Evolutionary conservation across 2,113 vertebrate species (phyloP).

Genomic region (Pluvialis apricaria): DNA sequence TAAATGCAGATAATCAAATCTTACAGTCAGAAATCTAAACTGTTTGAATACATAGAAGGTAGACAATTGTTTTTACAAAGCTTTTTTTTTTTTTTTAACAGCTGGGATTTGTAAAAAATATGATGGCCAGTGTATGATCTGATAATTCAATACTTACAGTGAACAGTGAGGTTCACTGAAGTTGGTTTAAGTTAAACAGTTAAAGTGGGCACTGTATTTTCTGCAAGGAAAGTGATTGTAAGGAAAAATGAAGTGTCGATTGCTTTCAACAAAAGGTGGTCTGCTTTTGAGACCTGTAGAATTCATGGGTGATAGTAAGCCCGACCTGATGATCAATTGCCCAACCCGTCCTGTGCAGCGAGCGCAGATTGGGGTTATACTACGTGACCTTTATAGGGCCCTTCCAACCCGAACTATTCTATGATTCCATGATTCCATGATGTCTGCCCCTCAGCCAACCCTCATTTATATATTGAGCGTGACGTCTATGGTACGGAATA

Average conservation of each 20-base stretch:
- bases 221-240: neutral
- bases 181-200: neutral
- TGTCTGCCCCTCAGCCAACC: neutral
- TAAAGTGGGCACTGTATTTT: neutral
- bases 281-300: neutral
- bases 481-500: neutral
- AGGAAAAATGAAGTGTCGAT: neutral
- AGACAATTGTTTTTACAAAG: neutral
- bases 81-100: neutral
- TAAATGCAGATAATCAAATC: neutral
- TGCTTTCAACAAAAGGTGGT: neutral
- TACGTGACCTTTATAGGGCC: neutral
- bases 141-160: neutral
- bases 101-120: neutral
- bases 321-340: neutral
- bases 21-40: neutral
- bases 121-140: neutral
- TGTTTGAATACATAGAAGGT: neutral
- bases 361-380: neutral
- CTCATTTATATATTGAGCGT: neutral
- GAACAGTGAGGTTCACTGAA: neutral
- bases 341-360: neutral
- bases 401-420: neutral
- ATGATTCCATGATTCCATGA: neutral
- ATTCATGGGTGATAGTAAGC: neutral